Evolutionary conservation across 2,797 vertebrate species (phyloP), one percentile per base, ranked within the genome.

Genomic region (Karalla daura): DNA sequence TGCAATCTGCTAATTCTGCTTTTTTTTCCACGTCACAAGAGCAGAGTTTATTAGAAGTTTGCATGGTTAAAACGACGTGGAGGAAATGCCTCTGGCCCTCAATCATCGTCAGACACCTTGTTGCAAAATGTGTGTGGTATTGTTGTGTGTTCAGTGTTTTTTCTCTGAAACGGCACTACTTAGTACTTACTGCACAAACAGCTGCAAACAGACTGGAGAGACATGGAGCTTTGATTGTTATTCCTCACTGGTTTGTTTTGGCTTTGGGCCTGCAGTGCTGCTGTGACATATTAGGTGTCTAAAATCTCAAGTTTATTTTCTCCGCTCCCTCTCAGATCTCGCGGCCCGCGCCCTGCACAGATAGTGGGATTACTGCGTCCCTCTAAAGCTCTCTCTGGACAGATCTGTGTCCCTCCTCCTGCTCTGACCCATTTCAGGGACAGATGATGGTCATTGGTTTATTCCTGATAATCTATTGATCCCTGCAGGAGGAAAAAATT

Each of bases 301-400:
- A 25, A 68, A n/a, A 63, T 71, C 41, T 70, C 36, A 56, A 58
- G 28, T 77, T 79, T 59, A 32, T 80, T 66, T 62, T 75, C 53
- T 41, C 75, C 27, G 55, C n/a, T 63, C 60, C 47, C 40, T 65
- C 39, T 61, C 47, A 76, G 27, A 65, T 60, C 36, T 64, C 71
- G 18, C 51, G 43, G 50, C 63, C 47, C 59, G 55, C 17, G 30
- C 23, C 15, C n/a, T n/a, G 17, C 8, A 23, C 40, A 47, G 18
- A 55, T 40, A n/a, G 53, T 27, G 50, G 59, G 74, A 80, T 83
- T 62, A 60, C 47, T 41, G 37, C 25, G 3, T 41, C 5, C 28
- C 18, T 55, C 21, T 27, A 24, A 70, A 28, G 7, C 28, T 51
- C 54, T 30, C 50, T 51, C 21, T 8, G 9, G 20, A 56, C 24